Conservation (phyloP, 2,888 invertebrate species). For the Priocnemis perturbator region DNA sequence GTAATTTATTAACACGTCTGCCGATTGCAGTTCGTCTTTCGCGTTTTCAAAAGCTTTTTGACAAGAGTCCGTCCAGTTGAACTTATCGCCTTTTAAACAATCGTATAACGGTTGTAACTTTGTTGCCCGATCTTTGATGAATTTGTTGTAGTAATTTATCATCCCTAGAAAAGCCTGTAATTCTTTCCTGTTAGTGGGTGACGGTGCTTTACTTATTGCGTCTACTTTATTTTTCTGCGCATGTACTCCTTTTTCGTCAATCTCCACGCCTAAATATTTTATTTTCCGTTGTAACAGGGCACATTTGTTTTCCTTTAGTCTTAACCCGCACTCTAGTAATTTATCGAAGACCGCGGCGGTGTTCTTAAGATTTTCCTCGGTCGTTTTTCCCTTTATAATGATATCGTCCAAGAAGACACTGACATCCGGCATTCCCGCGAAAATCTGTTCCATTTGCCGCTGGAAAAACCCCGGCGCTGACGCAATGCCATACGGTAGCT, state of each 20-base stretch:
- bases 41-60: slow-evolving; percentile 16
- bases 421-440: slow-evolving; percentile 38
- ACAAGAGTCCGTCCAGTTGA: slow-evolving; percentile 19
- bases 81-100: slow-evolving; percentile 11
- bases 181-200: slow-evolving; percentile 4
- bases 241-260: no score
- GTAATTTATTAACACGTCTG: slow-evolving; percentile 26
- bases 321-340: slow-evolving; percentile 47
- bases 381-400: slow-evolving; percentile 35
- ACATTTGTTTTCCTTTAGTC: no score
- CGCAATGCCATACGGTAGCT: no score
- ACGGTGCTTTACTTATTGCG: not conserved
- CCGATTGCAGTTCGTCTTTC: no score
- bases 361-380: no score
- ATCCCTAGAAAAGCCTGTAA: no score
- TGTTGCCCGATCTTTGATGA: slow-evolving; percentile 14
- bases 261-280: no score
- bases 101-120: no score
- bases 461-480: no score
- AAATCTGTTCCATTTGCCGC: no score
- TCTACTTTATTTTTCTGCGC: not conserved
- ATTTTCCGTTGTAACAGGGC: no score
- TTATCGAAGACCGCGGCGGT: no score
- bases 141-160: slow-evolving; percentile 28
- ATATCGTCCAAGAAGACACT: slow-evolving; percentile 43